Conservation (phyloP, 2,113 vertebrate genomes). For the Dendropsophus ebraccatus region DNA sequence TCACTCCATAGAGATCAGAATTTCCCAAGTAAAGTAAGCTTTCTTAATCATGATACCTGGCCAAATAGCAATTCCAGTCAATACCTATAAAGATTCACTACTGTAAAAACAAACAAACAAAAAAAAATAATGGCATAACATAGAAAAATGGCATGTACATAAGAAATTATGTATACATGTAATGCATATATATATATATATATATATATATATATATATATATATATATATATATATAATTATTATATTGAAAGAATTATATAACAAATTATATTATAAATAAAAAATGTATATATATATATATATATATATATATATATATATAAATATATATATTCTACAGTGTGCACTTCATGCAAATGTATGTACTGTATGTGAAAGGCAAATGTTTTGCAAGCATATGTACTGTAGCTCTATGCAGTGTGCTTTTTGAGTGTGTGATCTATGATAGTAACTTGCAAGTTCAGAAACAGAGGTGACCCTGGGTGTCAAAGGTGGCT, state of each 20-base stretch:
- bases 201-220: background rate
- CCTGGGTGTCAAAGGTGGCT: too few species aligned
- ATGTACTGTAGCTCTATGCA: background rate
- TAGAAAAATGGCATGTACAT: too few species aligned
- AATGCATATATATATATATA: background rate
- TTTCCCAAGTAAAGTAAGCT: background rate
- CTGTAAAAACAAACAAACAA: too few species aligned
- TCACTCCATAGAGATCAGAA: background rate
- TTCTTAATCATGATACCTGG: background rate
- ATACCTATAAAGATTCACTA: background rate
- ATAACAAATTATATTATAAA: too few species aligned
- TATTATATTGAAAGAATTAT: too few species aligned
- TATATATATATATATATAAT: background rate
- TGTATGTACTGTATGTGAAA: too few species aligned
- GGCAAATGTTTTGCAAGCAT: too few species aligned
- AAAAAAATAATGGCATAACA: too few species aligned
- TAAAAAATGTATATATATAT: too few species aligned
- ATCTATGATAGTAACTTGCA: background rate
- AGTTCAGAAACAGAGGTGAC: background rate
- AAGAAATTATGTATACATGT: too few species aligned
- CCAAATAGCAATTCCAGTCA: too few species aligned
- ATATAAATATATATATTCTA: background rate
- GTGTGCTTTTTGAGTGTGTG: background rate
- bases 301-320: too few species aligned
- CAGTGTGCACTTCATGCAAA: background rate